Evolutionary conservation across 64 coral and sea anemone genomes (phyloP).

Genomic region (Montipora cactus): DNA sequence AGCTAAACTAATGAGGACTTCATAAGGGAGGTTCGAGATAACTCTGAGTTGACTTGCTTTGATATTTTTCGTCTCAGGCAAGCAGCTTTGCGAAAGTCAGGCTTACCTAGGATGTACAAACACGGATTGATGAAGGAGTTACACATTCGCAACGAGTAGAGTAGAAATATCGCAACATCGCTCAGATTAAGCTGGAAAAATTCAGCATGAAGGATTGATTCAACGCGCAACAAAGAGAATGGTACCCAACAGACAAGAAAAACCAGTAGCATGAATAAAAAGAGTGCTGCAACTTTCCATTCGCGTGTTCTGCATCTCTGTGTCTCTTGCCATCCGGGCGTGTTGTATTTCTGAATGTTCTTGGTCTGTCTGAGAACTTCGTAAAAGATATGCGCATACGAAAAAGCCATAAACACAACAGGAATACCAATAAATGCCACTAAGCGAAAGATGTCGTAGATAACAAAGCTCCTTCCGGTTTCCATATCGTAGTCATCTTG

Average conservation of each 20-base stretch:
- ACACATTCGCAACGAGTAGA: slow-evolving; percentile 54
- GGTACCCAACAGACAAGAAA: slow-evolving; percentile 73
- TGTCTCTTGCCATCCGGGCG: slow-evolving; percentile 42
- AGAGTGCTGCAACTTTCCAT: slow-evolving; percentile 67
- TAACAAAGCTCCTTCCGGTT: slow-evolving; percentile 6
- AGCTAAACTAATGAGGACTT: slow-evolving; percentile 34
- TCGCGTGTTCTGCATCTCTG: slow-evolving; percentile 55
- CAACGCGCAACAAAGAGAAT: slow-evolving; percentile 56
- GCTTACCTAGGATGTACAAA: slow-evolving; percentile 83
- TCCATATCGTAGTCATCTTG: slow-evolving; percentile 13
- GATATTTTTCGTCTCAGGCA: neutral
- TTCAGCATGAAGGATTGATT: slow-evolving; percentile 34
- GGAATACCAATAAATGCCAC: slow-evolving; percentile 62
- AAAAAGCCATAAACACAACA: slow-evolving; percentile 74
- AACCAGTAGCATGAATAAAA: slow-evolving; percentile 61
- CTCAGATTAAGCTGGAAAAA: slow-evolving; percentile 54
- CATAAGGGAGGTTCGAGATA: slow-evolving; percentile 10
- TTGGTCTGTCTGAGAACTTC: slow-evolving; percentile 71
- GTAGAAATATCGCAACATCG: slow-evolving; percentile 9
- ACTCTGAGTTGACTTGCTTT: neutral
- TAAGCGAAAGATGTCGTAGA: slow-evolving; percentile 50
- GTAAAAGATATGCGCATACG: slow-evolving; percentile 70
- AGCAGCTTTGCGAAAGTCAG: slow-evolving; percentile 76
- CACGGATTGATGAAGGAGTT: slow-evolving; percentile 79
- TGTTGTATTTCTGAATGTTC: slow-evolving; percentile 75